These are phyloP conservation scores for Apistogramma diplotaenia DNA, from an alignment of 2,113 vertebrate genomes.

Conservation along the genomic window DNA sequence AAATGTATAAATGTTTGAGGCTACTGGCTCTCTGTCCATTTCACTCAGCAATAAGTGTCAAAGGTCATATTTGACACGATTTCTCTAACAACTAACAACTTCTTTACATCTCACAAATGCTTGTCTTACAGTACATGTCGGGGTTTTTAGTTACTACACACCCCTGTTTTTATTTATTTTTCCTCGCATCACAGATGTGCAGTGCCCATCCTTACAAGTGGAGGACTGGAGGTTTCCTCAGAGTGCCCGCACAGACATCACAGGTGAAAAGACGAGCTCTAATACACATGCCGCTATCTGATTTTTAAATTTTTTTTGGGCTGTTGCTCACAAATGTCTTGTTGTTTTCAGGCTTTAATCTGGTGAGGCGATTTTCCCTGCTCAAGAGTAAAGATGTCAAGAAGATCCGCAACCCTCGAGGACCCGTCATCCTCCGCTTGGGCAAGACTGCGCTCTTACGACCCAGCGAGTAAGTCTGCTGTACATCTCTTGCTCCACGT, in stretches of 20 bases:
- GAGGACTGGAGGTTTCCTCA: conserved; percentile 80
- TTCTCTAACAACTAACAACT: conserved; percentile 7
- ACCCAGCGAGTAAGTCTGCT: conserved; percentile 81
- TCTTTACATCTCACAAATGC: not conserved
- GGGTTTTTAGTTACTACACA: not conserved
- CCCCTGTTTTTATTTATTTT: not conserved
- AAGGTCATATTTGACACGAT: not conserved
- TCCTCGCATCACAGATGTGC: conserved; percentile 43
- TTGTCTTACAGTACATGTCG: not conserved
- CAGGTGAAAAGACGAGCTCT: conserved; percentile 58
- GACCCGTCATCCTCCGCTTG: conserved; percentile 84
- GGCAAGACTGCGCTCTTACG: conserved; percentile 82
- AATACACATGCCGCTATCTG: not conserved
- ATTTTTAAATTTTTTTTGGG: not conserved
- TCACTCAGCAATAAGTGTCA: not conserved
- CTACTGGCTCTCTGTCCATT: not conserved
- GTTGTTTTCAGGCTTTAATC: conserved; percentile 86
- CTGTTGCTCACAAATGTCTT: conserved; percentile 30
- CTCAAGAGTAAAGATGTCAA: conserved; percentile 86
- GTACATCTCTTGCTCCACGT: not conserved
- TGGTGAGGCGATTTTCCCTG: conserved; percentile 87
- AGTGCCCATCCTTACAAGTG: conserved; percentile 74
- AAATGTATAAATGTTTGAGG: conserved; percentile 18
- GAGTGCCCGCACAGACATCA: conserved; percentile 70
- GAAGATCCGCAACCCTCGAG: conserved; percentile 85